Evolutionary conservation across 2,888 invertebrate species (phyloP), one percentile per base, ranked within the genome.

Genomic region (Tipula vernalis): DNA sequence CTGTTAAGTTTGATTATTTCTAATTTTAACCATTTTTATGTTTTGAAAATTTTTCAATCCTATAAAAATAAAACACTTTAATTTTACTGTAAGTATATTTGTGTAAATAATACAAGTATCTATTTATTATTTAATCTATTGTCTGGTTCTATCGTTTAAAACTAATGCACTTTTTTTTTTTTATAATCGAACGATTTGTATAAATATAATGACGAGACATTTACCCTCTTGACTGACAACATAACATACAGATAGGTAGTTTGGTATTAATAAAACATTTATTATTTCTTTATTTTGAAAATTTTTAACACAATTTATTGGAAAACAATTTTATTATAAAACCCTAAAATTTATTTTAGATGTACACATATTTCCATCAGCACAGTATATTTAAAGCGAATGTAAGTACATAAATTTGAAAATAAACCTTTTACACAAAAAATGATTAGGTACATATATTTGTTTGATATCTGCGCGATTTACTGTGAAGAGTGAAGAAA

Each of bases 361-460:
- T 84, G 84, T 84, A 84, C 41, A 39, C 84, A 39, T 84, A 84
- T 41, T 84, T 84, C 84, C 84, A 84, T 13, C 84, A 84, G 41
- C 39, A 84, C 39, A 84, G 39, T 84, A 15, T 4, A 36, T 41
- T 39, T 36, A 84, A 39, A 84, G 84, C 84, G 71, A 71, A 71
- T 84, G 84, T 84, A 84, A 84, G 84, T 84, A 84, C 28, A 28
- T 28, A 28, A n/a, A 39, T 84, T 84, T 84, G n/a, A 51, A 51
- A 51, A 39, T n/a, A 4, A 15, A 84, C 39, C 36, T 39, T 41
- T 71, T 28, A 71, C n/a, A 51, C n/a, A 51, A 47, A 10, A 28
- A 28, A 28, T 28, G 28, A 28, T 28, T 28, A 28, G 28, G 28
- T 28, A 28, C 28, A 39, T 39, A 39, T 39, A 39, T 39, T 39